Evolutionary conservation across 37 sponge, comb jelly and placozoan genomes (phyloP).

Genomic region (Dysidea cf. avara): DNA sequence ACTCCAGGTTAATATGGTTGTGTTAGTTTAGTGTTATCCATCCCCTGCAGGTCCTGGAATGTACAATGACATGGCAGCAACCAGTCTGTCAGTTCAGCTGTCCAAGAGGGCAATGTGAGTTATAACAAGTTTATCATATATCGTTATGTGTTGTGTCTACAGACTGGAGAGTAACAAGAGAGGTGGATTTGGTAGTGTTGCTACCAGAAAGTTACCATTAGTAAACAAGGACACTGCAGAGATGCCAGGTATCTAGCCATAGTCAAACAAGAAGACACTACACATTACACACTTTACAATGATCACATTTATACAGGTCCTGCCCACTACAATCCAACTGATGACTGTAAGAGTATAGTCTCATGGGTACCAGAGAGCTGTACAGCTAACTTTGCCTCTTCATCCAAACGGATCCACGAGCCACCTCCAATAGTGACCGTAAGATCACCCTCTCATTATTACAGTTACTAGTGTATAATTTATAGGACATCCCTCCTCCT

Average conservation of each 20-base stretch:
- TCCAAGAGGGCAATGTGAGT: slow-evolving; percentile 71
- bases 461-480: background rate
- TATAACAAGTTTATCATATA: background rate
- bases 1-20: slow-evolving; percentile 53
- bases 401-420: slow-evolving; percentile 56
- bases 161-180: slow-evolving; percentile 9
- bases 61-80: slow-evolving; percentile 74
- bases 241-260: slow-evolving; percentile 62
- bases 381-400: slow-evolving; percentile 71
- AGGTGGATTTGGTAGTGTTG: slow-evolving; percentile 85
- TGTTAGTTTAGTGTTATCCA: background rate
- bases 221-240: slow-evolving; percentile 66
- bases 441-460: background rate
- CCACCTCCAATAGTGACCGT: slow-evolving; percentile 76
- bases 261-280: background rate
- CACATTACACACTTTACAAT: background rate
- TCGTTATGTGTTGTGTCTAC: background rate
- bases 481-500: slow-evolving; percentile 71
- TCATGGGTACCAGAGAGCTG: background rate
- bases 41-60: slow-evolving; percentile 85
- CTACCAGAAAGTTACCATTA: slow-evolving; percentile 81
- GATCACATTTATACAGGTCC: slow-evolving; percentile 38
- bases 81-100: slow-evolving; percentile 62
- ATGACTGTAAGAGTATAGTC: background rate
- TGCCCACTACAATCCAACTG: slow-evolving; percentile 40